Base-by-base conservation (phyloP, 2,797 vertebrate genomes). In the Prunella strophiata region DNA sequence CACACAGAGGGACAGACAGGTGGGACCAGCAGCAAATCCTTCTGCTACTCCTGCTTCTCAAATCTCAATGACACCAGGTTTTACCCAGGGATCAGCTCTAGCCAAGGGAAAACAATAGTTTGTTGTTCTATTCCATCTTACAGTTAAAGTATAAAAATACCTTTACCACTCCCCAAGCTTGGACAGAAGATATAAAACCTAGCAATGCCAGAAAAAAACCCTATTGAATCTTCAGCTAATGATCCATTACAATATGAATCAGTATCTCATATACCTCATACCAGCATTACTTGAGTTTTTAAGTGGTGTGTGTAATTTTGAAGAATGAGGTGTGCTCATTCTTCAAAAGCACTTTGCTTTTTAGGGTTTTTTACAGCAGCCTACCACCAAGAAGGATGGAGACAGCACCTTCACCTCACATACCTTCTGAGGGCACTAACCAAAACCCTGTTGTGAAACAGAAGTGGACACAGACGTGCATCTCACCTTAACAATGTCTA, bases 381-480 rank as follows among this genome's bases (percentile, higher is more conserved):
- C 45, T 32, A 54, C 7, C 11, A 70, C 6, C 11, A 82, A 48
- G n/a, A 23, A 79, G 57, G 16, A 38, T 27, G 27, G 57, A 74
- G 16, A 43, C 20, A 59, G 61, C 16, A 76, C 11, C 43, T 89
- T 51, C 50, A 50, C 55, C 15, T 52, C n/a, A 58, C 10, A 14
- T 1, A 52, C 14, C 17, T 20, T 30, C 45, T 19, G 13, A 45
- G 9, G 15, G 14, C 20, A 45, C 13, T 50, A 76, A 76, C 21
- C 23, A 87, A 93, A 82, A 42, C 13, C 5, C n/a, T 4, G 1
- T 8, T 70, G 42, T 59, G 57, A 79, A 77, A 38, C 0, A 79
- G 36, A 21, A 52, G 42, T 0, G 0, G 13, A 38, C 16, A 52
- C 16, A 58, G 17, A 43, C 0, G 0, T 19, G 23, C 21, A 54